These are phyloP conservation scores for Dicaeum eximium DNA, from an alignment of 2,113 vertebrate species.

Conservation along the genomic window DNA sequence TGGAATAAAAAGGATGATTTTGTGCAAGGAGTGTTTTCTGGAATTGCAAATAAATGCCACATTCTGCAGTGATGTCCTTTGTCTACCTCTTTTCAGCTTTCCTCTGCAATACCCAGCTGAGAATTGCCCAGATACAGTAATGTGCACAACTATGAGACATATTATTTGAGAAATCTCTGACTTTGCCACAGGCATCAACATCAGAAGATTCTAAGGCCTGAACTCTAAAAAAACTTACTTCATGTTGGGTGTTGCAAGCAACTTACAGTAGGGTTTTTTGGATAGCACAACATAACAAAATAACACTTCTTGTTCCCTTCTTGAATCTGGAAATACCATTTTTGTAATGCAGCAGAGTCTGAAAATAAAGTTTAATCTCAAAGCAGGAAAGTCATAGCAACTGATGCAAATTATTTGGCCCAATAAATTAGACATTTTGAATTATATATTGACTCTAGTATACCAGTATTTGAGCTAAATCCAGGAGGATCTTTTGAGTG, in stretches of 20 bases:
- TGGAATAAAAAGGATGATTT: background rate
- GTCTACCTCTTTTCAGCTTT: background rate
- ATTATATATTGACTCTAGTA: background rate
- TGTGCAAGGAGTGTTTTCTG: background rate
- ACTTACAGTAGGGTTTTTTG: background rate
- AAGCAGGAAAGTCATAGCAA: background rate
- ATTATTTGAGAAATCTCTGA: conserved; percentile 27
- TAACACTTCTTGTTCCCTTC: background rate
- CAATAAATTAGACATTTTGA: background rate
- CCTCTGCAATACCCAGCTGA: background rate
- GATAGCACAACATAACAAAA: background rate
- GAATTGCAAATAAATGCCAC: background rate
- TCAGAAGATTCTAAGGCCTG: background rate
- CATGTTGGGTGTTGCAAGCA: background rate
- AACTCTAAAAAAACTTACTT: background rate
- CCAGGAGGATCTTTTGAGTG: background rate
- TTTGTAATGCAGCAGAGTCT: background rate
- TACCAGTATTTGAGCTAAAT: background rate
- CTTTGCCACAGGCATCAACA: background rate
- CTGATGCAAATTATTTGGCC: background rate
- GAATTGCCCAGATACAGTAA: background rate
- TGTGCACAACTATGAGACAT: background rate
- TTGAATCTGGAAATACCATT: background rate
- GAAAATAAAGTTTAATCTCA: background rate
- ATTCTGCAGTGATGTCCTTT: background rate